Conservation (phyloP, 2,888 invertebrate genomes). For the Torymus aiolomorphi region DNA sequence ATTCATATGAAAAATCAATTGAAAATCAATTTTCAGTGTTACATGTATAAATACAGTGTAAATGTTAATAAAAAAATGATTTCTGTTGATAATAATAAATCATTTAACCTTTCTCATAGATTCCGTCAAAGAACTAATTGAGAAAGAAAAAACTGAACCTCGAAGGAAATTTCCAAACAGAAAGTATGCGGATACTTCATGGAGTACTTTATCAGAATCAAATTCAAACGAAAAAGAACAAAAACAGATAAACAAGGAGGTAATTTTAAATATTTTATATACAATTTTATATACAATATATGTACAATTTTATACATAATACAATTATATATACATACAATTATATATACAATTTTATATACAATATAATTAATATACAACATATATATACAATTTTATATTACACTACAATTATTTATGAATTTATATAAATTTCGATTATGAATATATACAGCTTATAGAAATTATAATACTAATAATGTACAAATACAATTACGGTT, state of each 20-base stretch:
- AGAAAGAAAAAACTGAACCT: conserved; percentile 2
- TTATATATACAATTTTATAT: no score
- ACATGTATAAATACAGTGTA: no score
- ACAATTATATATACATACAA: no score
- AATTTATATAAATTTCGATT: no score
- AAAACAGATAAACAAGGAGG: neutral
- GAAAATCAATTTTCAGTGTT: no score
- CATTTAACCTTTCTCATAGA: neutral
- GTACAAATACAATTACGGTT: neutral
- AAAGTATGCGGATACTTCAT: neutral
- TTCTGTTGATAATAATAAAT: neutral
- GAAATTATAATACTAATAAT: neutral
- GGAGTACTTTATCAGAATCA: neutral
- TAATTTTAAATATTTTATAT: neutral
- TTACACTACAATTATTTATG: no score
- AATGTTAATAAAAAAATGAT: no score
- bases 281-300: no score
- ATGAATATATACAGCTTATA: neutral
- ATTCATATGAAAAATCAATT: no score
- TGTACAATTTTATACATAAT: no score
- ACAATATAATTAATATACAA: no score
- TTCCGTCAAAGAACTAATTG: neutral
- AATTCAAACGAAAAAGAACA: neutral
- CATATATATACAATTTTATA: no score
- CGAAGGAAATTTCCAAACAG: conserved; percentile 10